A percentile compares a stretch with the other conserved stretches of the same genome.
These are phyloP conservation scores for Paralvinella palmiformis DNA, from an alignment of 1,140 invertebrate genomes.

Conservation along the genomic window DNA sequence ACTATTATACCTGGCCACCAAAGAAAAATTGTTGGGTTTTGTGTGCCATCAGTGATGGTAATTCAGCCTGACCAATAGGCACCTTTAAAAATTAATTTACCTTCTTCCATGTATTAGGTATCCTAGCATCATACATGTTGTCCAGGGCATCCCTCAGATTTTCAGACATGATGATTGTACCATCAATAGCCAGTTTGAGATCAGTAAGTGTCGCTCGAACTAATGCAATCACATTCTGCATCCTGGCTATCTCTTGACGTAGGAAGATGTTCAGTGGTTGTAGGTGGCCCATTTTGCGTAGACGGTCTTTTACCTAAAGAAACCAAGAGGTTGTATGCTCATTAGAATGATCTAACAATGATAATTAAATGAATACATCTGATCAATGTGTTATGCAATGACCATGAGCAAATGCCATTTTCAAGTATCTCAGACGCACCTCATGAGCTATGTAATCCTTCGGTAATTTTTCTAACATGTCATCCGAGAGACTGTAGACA, in stretches of 20 bases:
- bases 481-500: slow-evolving; percentile 84
- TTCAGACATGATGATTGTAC: slow-evolving; percentile 95
- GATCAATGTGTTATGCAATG: too few species aligned
- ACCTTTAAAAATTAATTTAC: slow-evolving; percentile 51
- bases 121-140: slow-evolving; percentile 91
- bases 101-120: slow-evolving; percentile 86
- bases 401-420: neutral
- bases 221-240: slow-evolving; percentile 79
- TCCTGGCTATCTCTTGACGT: slow-evolving; percentile 86
- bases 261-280: slow-evolving; percentile 64
- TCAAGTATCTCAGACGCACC: slow-evolving; percentile 54
- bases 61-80: too few species aligned
- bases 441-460: slow-evolving; percentile 84
- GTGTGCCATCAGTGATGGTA: too few species aligned
- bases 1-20: too few species aligned
- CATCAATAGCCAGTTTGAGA: slow-evolving; percentile 90
- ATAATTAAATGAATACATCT: too few species aligned
- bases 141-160: slow-evolving; percentile 78
- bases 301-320: slow-evolving; percentile 42
- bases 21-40: too few species aligned
- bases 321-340: neutral
- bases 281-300: slow-evolving; percentile 55
- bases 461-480: slow-evolving; percentile 90
- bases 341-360: neutral
- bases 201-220: slow-evolving; percentile 79